Conservation (phyloP, 2,888 invertebrate genomes). For the Rhagonycha lutea region DNA sequence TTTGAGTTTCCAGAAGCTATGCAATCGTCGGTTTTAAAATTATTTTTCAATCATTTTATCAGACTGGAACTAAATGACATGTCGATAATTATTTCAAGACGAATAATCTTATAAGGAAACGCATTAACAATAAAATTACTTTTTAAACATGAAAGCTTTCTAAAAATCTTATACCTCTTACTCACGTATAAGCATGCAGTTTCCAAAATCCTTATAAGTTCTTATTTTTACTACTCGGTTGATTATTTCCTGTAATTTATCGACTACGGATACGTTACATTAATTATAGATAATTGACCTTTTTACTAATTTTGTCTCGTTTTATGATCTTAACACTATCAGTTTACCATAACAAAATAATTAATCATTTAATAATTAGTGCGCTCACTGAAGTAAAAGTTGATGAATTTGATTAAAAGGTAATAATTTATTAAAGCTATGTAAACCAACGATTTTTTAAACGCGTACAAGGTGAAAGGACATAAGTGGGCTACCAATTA, state of each 20-base stretch:
- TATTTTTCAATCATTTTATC: neutral
- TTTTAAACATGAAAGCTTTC: constrained; percentile 1
- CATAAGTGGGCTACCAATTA: constrained; percentile 15
- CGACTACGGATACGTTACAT: neutral
- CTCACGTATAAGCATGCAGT: constrained; percentile 9
- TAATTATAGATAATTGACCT: constrained; percentile 5
- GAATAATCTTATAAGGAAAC: neutral
- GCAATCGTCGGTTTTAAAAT: neutral
- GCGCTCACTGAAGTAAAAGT: constrained; percentile 13
- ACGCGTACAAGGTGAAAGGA: constrained; percentile 16
- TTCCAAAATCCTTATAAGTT: neutral
- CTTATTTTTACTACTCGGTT: neutral
- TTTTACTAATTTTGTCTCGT: constrained; percentile 6
- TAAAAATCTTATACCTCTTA: constrained; percentile 8
- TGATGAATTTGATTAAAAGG: constrained; percentile 12
- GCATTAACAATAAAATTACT: neutral
- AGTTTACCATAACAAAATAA: neutral
- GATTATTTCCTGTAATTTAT: constrained; percentile 1
- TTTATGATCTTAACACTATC: neutral
- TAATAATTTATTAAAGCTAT: neutral
- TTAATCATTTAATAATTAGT: constrained; percentile 7
- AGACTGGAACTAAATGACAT: neutral
- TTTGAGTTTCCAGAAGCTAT: neutral
- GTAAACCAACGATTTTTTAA: neutral
- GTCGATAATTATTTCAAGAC: neutral